These are phyloP conservation scores for Acromyrmex heyeri DNA, from an alignment of 1,140 invertebrate genomes.

Conservation along the genomic window DNA sequence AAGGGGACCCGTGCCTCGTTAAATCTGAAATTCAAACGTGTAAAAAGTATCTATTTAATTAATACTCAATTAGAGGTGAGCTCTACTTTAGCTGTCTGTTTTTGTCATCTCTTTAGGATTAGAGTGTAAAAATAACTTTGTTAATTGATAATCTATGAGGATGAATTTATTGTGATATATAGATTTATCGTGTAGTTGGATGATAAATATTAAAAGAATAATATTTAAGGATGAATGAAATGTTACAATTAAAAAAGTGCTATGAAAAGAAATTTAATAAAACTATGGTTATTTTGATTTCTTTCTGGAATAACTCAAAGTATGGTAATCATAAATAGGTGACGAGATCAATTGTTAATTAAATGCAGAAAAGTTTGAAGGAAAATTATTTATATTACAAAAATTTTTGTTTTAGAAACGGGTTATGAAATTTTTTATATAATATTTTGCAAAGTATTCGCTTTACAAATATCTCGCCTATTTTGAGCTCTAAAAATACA, in stretches of 20 bases:
- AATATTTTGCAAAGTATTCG: background rate
- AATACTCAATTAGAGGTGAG: background rate
- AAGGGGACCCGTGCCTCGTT: background rate
- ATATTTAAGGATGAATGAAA: background rate
- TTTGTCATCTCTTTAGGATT: background rate
- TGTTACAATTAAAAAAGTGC: background rate
- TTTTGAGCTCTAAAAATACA: background rate
- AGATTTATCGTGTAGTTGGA: background rate
- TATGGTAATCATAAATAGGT: background rate
- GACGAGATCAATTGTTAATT: background rate
- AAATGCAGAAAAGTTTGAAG: background rate
- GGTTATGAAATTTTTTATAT: background rate
- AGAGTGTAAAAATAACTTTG: background rate
- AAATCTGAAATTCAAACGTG: background rate
- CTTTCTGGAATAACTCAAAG: background rate
- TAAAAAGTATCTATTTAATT: slow-evolving; percentile 13
- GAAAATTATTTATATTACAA: background rate
- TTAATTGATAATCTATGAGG: background rate
- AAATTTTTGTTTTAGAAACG: background rate
- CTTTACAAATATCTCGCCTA: background rate
- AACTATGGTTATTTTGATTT: background rate
- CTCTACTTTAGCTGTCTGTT: background rate
- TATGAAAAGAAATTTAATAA: background rate
- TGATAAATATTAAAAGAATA: background rate
- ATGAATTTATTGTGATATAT: background rate